phyloP scores from a whole-genome alignment of 2,797 vertebrate species.

The Aphelocoma californica region DNA sequence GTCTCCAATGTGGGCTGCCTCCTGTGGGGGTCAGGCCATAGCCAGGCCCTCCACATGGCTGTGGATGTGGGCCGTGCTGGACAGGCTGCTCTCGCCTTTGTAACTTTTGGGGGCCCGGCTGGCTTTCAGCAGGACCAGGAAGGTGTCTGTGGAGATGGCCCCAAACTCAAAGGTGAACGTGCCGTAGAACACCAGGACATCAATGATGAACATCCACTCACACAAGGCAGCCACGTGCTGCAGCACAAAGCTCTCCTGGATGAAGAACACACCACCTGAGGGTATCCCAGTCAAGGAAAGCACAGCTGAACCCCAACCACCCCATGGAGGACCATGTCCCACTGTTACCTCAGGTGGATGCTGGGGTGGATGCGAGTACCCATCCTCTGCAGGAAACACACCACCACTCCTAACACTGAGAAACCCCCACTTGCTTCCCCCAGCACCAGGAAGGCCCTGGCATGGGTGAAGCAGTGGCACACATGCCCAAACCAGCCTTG shows the following conservation, averaged over 20 bases:
- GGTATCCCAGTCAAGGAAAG: conserved; percentile 66
- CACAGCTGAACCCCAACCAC: neutral
- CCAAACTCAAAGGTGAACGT: conserved; percentile 98
- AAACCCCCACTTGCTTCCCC: neutral
- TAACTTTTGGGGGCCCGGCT: conserved; percentile 66
- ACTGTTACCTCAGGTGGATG: neutral
- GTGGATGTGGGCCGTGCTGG: conserved; percentile 84
- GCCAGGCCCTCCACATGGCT: conserved; percentile 87
- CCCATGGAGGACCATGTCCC: neutral
- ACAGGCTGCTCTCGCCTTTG: conserved; percentile 79
- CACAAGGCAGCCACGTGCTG: conserved; percentile 94
- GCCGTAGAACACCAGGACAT: conserved; percentile 94
- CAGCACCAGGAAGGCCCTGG: neutral
- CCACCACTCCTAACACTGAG: neutral
- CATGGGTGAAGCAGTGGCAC: fast-evolving
- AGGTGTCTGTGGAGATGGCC: conserved; percentile 90
- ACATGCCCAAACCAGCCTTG: neutral
- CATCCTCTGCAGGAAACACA: neutral
- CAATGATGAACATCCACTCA: conserved; percentile 96
- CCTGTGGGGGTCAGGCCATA: conserved; percentile 75
- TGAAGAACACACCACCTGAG: conserved; percentile 90
- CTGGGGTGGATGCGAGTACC: fast-evolving
- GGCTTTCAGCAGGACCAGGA: conserved; percentile 87
- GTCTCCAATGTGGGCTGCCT: neutral
- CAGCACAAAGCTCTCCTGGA: conserved; percentile 90